Conservation (phyloP, 2,888 invertebrate genomes). For the Calliphora vomitoria region DNA sequence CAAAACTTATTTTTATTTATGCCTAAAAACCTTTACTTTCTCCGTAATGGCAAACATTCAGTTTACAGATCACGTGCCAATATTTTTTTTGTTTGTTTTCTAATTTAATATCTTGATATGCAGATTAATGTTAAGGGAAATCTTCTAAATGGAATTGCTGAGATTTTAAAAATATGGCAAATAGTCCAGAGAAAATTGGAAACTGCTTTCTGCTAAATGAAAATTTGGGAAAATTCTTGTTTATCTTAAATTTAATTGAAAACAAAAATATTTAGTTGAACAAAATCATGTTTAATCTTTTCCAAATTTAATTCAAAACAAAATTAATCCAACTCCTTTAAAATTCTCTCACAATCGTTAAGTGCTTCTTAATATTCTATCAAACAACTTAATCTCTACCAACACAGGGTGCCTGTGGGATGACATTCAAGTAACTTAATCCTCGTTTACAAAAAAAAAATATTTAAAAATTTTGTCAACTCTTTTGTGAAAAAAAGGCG, state of each 20-base stretch:
- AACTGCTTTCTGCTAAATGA: not conserved
- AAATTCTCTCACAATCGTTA: not conserved
- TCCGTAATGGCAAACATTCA: slow-evolving; percentile 43
- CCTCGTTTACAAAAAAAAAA: not conserved
- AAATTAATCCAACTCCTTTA: too few relatives aligned
- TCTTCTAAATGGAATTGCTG: not conserved
- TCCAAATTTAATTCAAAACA: too few relatives aligned
- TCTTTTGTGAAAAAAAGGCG: not conserved
- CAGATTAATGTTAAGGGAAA: not conserved
- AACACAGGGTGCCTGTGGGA: not conserved
- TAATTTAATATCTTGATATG: slow-evolving; percentile 12
- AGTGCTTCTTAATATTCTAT: not conserved
- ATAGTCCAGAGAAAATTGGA: too few relatives aligned
- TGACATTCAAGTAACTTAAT: not conserved
- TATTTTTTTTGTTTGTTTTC: slow-evolving; percentile 20
- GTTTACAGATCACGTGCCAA: slow-evolving; percentile 53
- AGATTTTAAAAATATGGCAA: not conserved
- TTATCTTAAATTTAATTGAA: too few relatives aligned
- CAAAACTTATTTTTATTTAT: slow-evolving; percentile 33
- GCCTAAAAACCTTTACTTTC: slow-evolving; percentile 42
- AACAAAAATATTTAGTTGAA: too few relatives aligned
- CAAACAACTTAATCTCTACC: not conserved
- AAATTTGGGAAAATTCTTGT: not conserved
- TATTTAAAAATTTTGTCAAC: slow-evolving; percentile 16
- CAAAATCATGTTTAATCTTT: too few relatives aligned